A percentile compares a stretch with the other conserved stretches of the same genome.
Evolutionary conservation across 1,140 invertebrate species (phyloP).

Genomic region (Cheumatopsyche charites): DNA sequence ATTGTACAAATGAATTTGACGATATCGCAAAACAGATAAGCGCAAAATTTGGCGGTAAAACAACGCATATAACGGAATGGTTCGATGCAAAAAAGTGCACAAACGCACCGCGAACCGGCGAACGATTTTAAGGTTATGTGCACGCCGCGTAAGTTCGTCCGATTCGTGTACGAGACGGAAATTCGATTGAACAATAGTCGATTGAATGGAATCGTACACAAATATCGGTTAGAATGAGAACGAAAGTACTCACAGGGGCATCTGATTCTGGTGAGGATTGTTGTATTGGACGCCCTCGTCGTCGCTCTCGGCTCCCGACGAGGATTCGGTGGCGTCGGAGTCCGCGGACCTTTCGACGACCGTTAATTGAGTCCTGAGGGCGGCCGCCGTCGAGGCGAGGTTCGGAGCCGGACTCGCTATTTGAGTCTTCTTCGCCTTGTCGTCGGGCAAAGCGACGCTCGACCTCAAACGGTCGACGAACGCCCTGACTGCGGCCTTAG

Average conservation of each 20-base stretch:
- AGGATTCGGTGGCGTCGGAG: conserved; percentile 91
- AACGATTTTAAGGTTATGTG: background rate
- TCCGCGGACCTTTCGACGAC: conserved; percentile 78
- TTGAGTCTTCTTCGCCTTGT: conserved; percentile 48
- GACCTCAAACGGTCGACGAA: conserved; percentile 46
- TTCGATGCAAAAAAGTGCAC: background rate
- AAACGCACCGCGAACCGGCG: background rate
- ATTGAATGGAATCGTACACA: too few species aligned
- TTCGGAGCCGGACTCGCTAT: conserved; percentile 54
- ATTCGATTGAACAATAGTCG: background rate
- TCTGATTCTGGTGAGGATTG: conserved; percentile 73
- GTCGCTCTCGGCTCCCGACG: conserved; percentile 91
- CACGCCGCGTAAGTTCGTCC: background rate
- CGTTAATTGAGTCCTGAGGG: conserved; percentile 71
- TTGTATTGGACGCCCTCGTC: conserved; percentile 85
- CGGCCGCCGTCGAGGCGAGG: conserved; percentile 71
- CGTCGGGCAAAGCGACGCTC: conserved; percentile 55
- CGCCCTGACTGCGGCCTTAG: conserved; percentile 52
- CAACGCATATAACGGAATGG: background rate
- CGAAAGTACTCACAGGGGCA: conserved; percentile 75
- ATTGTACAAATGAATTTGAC: too few species aligned
- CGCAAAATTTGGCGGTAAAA: background rate
- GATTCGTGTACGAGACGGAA: too few species aligned
- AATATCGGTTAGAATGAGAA: background rate
- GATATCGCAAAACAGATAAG: too few species aligned